Base-by-base conservation (phyloP, 2,113 vertebrate species). In the Phyllostomus hastatus region DNA sequence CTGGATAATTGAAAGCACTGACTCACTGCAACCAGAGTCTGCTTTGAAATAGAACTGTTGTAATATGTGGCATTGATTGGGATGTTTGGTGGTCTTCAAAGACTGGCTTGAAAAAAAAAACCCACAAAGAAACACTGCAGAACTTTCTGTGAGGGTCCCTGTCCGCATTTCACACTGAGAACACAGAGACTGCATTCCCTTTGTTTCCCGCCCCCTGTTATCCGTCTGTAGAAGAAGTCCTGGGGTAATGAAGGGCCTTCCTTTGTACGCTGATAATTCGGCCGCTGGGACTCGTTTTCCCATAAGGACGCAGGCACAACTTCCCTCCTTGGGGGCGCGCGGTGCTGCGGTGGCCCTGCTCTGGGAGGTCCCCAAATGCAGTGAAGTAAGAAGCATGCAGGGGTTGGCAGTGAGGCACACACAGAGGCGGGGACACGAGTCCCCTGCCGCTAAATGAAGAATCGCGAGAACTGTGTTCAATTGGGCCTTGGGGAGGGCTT, bases 21-120 rank as follows among this genome's bases (percentile, higher is more conserved):
- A 35, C 88, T 92, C 95, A 92, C 67, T 92, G n/a, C n/a, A 87
- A 97, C 88, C 6, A 5, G 4, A 66, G 12, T 96, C 97, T 97
- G 50, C 57, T 97, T 79, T 97, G 84, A 96, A 97, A 70, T 38
- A 38, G 35, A 54, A 16, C 79, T 64, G 35, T 22, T 26, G 66
- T 70, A 35, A 19, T 61, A 61, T 67, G 88, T 43, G 41, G 5
- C 57, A 72, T 3, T 12, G 82, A 80, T 28, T 59, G 41, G 11
- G 24, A 20, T 75, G 35, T 92, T 85, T 78, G 67, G 15, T 54
- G 48, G n/a, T 48, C 41, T 80, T 15, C 2, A 86, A 70, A 80
- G 54, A 20, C 7, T 69, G 8, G 31, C 11, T 96, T 89, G 4
- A 38, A 88, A 57, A 54, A 31, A 57, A 33, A 5, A 73, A 86